phyloP scores from a whole-genome alignment of 2,113 vertebrate genomes.

The Anser cygnoides region DNA sequence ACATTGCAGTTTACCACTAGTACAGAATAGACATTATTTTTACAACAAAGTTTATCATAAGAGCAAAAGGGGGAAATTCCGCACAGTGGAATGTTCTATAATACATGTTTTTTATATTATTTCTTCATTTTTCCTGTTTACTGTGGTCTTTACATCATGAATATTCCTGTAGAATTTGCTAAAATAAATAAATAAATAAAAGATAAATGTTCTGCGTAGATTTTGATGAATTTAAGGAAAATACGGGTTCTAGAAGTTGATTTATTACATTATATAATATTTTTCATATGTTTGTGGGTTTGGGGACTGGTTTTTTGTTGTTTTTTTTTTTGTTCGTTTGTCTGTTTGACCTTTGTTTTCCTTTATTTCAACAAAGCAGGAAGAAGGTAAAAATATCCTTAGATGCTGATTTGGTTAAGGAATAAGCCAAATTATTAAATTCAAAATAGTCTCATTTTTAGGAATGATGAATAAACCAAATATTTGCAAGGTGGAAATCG shows the following conservation, averaged over 20 bases:
- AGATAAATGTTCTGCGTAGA: not conserved
- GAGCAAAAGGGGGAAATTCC: not conserved
- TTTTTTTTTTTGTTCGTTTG: not conserved
- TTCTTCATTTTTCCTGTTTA: not conserved
- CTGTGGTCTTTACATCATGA: not conserved
- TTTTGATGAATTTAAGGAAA: not conserved
- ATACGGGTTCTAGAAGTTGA: not conserved
- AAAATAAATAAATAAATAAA: not conserved
- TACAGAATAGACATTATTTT: not conserved
- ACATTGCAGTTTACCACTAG: not conserved
- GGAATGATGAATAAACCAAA: not conserved
- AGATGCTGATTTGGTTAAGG: not conserved
- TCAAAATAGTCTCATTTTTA: not conserved
- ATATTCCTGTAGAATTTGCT: not conserved
- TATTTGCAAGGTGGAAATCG: not conserved
- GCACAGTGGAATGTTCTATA: not conserved
- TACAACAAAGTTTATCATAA: not conserved
- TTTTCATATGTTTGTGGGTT: too few species aligned
- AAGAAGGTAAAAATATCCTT: not conserved
- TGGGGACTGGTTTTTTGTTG: not conserved
- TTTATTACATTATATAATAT: not conserved
- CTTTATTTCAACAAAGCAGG: not conserved
- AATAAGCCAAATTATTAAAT: not conserved
- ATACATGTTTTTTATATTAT: not conserved
- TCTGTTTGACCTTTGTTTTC: not conserved